These are phyloP conservation scores for Cyprinus carpio DNA, from an alignment of 2,113 vertebrate species.

Conservation along the genomic window DNA sequence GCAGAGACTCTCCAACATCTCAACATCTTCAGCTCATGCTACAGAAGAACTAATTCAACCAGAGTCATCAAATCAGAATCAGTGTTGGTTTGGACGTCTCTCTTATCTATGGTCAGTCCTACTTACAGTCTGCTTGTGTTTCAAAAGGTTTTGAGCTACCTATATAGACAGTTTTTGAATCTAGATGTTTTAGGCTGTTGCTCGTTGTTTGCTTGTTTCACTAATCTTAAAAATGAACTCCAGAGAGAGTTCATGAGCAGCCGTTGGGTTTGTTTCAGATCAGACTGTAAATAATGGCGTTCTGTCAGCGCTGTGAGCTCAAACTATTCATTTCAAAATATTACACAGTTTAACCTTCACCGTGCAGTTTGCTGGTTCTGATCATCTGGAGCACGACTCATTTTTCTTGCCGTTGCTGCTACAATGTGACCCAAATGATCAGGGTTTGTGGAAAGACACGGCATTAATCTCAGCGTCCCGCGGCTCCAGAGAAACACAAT, in stretches of 20 bases:
- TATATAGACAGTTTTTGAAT: not conserved
- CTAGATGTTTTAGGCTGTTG: too few species aligned
- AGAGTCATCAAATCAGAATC: not conserved
- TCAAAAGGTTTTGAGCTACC: not conserved
- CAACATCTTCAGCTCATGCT: not conserved
- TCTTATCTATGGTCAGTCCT: not conserved
- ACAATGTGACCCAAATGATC: conserved; percentile 82
- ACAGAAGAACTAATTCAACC: not conserved
- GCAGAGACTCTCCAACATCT: conserved; percentile 44
- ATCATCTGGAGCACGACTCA: conserved; percentile 79
- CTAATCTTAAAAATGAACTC: not conserved
- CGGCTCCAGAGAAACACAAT: conserved; percentile 28
- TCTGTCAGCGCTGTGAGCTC: conserved; percentile 72
- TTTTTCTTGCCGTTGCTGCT: conserved; percentile 80
- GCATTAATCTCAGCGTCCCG: conserved; percentile 76
- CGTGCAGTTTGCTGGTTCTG: conserved; percentile 81
- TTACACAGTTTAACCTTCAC: conserved; percentile 83
- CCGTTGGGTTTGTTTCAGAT: not conserved
- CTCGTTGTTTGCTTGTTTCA: not conserved
- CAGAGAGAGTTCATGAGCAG: not conserved
- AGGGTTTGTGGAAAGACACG: conserved; percentile 78
- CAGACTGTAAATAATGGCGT: conserved; percentile 76
- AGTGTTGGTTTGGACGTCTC: not conserved
- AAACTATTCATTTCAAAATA: conserved; percentile 83
- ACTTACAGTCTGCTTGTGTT: not conserved